Percentiles rank a stretch among this genome's conserved stretches.
Conservation (phyloP, 2,888 invertebrate genomes). For the Prosopocoilus inquinatus region DNA sequence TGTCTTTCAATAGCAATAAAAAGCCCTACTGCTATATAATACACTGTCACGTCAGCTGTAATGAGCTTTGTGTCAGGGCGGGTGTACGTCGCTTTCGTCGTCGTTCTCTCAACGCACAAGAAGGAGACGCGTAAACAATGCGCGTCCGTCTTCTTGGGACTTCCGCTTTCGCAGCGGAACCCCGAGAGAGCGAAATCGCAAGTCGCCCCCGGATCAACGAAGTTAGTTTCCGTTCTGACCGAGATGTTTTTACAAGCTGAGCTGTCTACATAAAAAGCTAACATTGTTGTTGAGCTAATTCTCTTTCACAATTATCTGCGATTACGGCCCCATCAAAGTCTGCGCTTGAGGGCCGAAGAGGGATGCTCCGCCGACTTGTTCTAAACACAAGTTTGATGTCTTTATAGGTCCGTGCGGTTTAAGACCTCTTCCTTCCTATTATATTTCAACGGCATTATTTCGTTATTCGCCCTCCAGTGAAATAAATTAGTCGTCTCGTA, state of each 20-base stretch:
- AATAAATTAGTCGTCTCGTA: background rate
- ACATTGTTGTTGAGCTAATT: constrained; percentile 49
- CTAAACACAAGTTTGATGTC: constrained; percentile 41
- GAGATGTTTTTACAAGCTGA: constrained; percentile 44
- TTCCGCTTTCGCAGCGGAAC: constrained; percentile 21
- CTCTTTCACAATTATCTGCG: constrained; percentile 49
- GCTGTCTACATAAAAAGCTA: constrained; percentile 45
- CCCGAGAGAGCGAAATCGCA: constrained; percentile 39
- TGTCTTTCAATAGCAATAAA: constrained; percentile 40
- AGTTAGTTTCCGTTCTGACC: constrained; percentile 44
- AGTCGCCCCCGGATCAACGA: constrained; percentile 40
- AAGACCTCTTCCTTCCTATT: constrained; percentile 20
- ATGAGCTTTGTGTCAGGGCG: constrained; percentile 21
- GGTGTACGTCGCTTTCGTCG: constrained; percentile 23
- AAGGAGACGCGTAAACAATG: constrained; percentile 14
- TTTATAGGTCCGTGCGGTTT: constrained; percentile 41
- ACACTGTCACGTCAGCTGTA: constrained; percentile 36
- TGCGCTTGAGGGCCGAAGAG: constrained; percentile 30
- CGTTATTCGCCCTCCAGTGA: background rate
- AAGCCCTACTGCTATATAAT: constrained; percentile 35
- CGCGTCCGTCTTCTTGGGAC: constrained; percentile 10
- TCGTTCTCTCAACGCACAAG: constrained; percentile 15
- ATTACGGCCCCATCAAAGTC: constrained; percentile 51
- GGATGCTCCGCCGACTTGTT: constrained; percentile 25
- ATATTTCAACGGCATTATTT: constrained; percentile 1